Evolutionary conservation across 2,888 invertebrate species (phyloP).

Genomic region (Orthonevra nobilis): DNA sequence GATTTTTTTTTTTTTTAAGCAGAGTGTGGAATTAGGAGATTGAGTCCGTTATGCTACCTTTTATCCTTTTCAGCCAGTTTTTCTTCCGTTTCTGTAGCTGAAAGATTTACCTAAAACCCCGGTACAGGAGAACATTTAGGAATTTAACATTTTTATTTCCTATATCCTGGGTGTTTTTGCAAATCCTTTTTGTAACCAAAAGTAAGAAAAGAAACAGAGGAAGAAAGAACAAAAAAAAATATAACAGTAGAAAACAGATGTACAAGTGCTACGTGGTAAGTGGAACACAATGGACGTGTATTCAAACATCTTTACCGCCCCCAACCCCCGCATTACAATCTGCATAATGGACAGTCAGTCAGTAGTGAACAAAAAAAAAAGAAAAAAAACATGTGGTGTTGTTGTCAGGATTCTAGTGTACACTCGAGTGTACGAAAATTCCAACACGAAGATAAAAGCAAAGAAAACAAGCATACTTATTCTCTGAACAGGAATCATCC

Average conservation of each 20-base stretch:
- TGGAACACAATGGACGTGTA: slow-evolving; percentile 48
- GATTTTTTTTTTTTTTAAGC: slow-evolving; percentile 25
- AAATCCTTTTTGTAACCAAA: slow-evolving; percentile 22
- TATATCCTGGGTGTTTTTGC: slow-evolving; percentile 32
- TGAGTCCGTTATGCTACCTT: slow-evolving; percentile 63
- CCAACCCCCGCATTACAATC: slow-evolving; percentile 24
- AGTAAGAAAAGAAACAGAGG: too few relatives aligned
- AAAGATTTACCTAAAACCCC: slow-evolving; percentile 39
- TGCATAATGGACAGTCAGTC: slow-evolving; percentile 64
- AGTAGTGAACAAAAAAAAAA: slow-evolving; percentile 52
- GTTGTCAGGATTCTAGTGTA: too few relatives aligned
- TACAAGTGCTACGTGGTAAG: slow-evolving; percentile 60
- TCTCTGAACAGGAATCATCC: slow-evolving; percentile 11
- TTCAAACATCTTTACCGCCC: too few relatives aligned
- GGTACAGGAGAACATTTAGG: slow-evolving; percentile 50
- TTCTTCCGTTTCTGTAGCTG: slow-evolving; percentile 9
- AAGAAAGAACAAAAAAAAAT: slow-evolving; percentile 43
- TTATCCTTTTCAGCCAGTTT: slow-evolving; percentile 38
- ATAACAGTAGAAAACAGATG: slow-evolving; percentile 37
- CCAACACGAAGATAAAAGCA: slow-evolving; percentile 49
- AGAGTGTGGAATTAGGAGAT: slow-evolving; percentile 59
- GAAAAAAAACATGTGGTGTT: slow-evolving; percentile 50
- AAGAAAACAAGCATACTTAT: slow-evolving; percentile 18
- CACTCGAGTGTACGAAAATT: slow-evolving; percentile 34
- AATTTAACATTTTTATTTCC: slow-evolving; percentile 61